These are phyloP conservation scores for Hozukius guyotensis DNA, from an alignment of 2,797 vertebrate species.

Conservation along the genomic window DNA sequence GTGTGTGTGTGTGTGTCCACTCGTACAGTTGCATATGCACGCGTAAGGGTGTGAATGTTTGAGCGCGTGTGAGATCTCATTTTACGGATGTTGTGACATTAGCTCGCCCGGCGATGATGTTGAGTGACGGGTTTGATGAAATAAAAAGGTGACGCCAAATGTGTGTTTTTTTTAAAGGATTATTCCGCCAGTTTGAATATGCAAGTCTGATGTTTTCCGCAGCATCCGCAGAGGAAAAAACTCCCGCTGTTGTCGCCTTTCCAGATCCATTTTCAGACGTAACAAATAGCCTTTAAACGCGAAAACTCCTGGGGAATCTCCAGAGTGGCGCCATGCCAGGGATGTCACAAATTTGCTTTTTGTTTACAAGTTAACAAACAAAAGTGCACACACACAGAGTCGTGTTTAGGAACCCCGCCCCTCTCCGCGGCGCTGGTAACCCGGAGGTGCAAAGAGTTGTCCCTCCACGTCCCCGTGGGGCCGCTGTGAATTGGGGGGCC, in stretches of 20 bases:
- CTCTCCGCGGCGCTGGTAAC: slow-evolving; percentile 65
- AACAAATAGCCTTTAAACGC: slow-evolving; percentile 45
- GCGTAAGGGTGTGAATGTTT: slow-evolving; percentile 69
- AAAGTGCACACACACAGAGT: slow-evolving; percentile 69
- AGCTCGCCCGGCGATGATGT: slow-evolving; percentile 47
- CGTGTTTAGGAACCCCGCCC: slow-evolving; percentile 72
- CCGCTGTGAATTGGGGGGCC: slow-evolving; percentile 81
- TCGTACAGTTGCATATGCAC: slow-evolving; percentile 65
- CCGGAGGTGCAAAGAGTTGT: slow-evolving; percentile 77
- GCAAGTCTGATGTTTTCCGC: background rate
- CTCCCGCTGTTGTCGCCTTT: background rate
- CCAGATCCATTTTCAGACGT: slow-evolving; percentile 21
- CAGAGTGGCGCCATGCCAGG: slow-evolving; percentile 60
- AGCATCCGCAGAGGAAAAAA: background rate
- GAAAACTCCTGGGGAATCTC: slow-evolving; percentile 59
- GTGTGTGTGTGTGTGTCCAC: slow-evolving; percentile 55
- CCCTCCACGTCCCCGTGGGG: slow-evolving; percentile 76
- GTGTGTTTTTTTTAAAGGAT: slow-evolving; percentile 20
- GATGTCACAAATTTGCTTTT: slow-evolving; percentile 71
- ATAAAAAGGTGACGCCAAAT: slow-evolving; percentile 41
- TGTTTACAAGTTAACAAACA: slow-evolving; percentile 76
- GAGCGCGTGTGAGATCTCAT: slow-evolving; percentile 74
- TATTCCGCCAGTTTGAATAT: slow-evolving; percentile 39
- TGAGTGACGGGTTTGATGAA: slow-evolving; percentile 56
- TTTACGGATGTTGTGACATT: slow-evolving; percentile 76